phyloP scores from a whole-genome alignment of 2,113 vertebrate species.

The Leptocoma aspasia region DNA sequence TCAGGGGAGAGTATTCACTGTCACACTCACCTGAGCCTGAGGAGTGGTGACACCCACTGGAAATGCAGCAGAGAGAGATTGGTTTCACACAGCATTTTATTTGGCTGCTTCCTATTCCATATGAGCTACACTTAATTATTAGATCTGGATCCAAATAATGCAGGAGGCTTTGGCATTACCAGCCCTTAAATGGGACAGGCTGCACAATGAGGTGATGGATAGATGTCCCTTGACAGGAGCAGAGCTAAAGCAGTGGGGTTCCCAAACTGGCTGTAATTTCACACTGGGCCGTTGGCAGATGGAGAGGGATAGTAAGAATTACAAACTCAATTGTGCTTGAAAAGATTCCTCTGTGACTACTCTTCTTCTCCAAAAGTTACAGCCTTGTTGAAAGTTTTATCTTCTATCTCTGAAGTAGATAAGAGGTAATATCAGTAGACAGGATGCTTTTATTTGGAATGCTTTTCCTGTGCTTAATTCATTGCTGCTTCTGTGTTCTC shows the following conservation, averaged over 20 bases:
- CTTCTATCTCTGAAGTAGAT: not conserved
- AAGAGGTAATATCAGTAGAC: not conserved
- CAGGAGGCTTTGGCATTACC: constrained; percentile 13
- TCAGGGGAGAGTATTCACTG: not conserved
- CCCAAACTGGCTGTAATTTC: constrained; percentile 64
- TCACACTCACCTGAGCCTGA: not conserved
- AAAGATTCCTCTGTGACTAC: not conserved
- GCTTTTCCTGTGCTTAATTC: not conserved
- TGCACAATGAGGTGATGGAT: constrained; percentile 25
- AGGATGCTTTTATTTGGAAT: constrained; percentile 2
- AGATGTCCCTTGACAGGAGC: constrained; percentile 5
- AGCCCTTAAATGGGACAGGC: not conserved
- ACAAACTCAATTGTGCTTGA: constrained; percentile 10
- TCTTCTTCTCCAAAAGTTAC: not conserved
- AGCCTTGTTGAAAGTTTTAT: not conserved
- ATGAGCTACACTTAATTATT: not conserved
- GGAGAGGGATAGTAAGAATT: not conserved
- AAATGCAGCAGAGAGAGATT: not conserved
- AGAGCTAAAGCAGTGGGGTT: constrained; percentile 11
- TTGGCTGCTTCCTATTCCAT: not conserved
- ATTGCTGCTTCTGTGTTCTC: not conserved
- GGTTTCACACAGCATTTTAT: not conserved
- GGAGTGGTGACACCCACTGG: not conserved
- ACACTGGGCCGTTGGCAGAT: not conserved
- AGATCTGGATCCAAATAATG: not conserved